phyloP scores from a whole-genome alignment of 2,888 invertebrate species.

The Geotrupes spiniger region DNA sequence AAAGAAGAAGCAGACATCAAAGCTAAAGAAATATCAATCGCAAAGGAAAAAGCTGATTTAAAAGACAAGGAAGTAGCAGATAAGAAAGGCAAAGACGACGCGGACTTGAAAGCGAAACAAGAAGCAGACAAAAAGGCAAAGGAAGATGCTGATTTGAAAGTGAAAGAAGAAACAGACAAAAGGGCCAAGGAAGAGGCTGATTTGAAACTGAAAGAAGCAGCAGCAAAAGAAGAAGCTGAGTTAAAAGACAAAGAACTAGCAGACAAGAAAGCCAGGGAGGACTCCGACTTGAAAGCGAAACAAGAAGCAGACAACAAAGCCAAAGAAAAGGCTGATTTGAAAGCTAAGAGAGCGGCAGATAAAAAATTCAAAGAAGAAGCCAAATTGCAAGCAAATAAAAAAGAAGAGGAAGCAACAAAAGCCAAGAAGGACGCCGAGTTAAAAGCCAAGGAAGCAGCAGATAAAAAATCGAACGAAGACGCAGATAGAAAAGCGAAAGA shows the following conservation, averaged over 20 bases:
- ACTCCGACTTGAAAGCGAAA: slow-evolving; percentile 21
- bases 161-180: no score
- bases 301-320: slow-evolving; percentile 38
- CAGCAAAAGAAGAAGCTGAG: no score
- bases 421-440: slow-evolving; percentile 28
- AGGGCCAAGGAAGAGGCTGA: slow-evolving; percentile 23
- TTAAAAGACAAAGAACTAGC: slow-evolving; percentile 19
- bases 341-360: slow-evolving; percentile 20
- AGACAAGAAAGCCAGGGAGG: slow-evolving; percentile 9
- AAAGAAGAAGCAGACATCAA: slow-evolving; percentile 31
- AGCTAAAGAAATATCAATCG: slow-evolving; percentile 20
- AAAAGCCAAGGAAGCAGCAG: slow-evolving; percentile 30
- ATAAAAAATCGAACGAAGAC: no score
- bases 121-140: no score
- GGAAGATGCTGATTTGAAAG: no score
- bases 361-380: slow-evolving; percentile 19
- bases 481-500: slow-evolving; percentile 35
- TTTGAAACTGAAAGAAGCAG: slow-evolving; percentile 20
- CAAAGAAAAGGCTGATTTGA: slow-evolving; percentile 20
- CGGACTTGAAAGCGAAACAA: no score
- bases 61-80: slow-evolving; percentile 34
- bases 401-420: slow-evolving; percentile 20
- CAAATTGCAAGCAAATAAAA: slow-evolving; percentile 30
- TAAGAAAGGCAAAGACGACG: no score
- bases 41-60: slow-evolving; percentile 28